Base-by-base conservation (phyloP, 1,140 invertebrate genomes). In the Spodoptera frugiperda region DNA sequence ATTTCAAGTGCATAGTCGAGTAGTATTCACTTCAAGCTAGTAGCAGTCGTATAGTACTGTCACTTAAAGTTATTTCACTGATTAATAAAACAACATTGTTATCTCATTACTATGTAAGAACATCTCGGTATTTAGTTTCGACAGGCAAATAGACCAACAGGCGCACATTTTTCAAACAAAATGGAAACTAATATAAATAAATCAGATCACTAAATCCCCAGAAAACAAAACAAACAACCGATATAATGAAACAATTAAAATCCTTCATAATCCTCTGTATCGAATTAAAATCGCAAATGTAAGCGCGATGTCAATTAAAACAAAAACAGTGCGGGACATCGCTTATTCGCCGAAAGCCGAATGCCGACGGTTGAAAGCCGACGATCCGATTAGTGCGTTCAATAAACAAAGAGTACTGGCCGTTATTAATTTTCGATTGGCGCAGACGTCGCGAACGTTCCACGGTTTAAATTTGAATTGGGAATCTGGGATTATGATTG, bases 361-460 rank as follows among this genome's bases (percentile, higher is more conserved):
- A 78, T 63, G 73, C 73, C 78, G 68, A 79, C 74, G 74, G 77
- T 68, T 78, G 79, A 88, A 88, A 87, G 73, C 57, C 74, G 68
- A 57, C 77, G 74, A 79, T 88, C 89, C 87, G 86, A 88, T 88
- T 86, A 86, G 86, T 82, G 76, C 86, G 78, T 85, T 86, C 88
- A 88, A 88, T 89, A 88, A 88, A 89, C 88, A 89, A 86, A 80
- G 81, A 76, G 77, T 81, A 82, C 78, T 77, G 81, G 82, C 82
- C 83, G 85, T 83, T 90, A 90, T 90, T 90, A 90, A 90, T 89
- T 90, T 86, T 84, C 86, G 85, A 90, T 90, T 90, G 85, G 82
- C 82, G 63, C 87, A 85, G 81, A 61, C 55, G 74, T 77, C 74
- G 76, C n/a, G 59, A 88, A 86, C 83, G 70, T 81, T 86, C 70